Evolutionary conservation across 2,797 vertebrate genomes (phyloP).

Genomic region (Acridotheres tristis): DNA sequence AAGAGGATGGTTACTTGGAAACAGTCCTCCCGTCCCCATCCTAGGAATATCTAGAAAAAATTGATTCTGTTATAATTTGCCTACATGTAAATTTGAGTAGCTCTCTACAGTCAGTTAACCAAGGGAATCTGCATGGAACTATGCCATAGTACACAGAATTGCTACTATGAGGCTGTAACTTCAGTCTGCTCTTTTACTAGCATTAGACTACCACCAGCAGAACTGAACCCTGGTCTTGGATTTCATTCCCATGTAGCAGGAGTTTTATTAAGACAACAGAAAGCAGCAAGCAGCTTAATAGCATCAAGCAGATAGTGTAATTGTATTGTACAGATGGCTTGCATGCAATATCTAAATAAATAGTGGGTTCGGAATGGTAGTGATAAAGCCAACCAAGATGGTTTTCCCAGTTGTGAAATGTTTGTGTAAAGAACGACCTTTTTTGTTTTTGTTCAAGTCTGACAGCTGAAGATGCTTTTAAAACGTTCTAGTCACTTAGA

Average conservation of each 20-base stretch:
- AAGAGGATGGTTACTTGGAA: background rate
- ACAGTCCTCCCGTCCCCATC: background rate
- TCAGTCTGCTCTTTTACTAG: background rate
- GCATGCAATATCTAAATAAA: slow-evolving; percentile 77
- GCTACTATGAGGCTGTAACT: background rate
- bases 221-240: slow-evolving; percentile 13
- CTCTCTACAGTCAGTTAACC: background rate
- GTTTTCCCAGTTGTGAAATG: slow-evolving; percentile 77
- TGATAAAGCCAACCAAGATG: slow-evolving; percentile 73
- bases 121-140: background rate
- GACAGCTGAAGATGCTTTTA: slow-evolving; percentile 82
- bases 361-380: slow-evolving; percentile 68
- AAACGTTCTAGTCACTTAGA: slow-evolving; percentile 78
- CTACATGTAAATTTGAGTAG: background rate
- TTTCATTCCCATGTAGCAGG: slow-evolving; percentile 55
- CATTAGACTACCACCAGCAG: slow-evolving; percentile 4
- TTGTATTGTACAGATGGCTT: slow-evolving; percentile 68
- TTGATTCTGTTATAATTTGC: background rate
- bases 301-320: slow-evolving; percentile 58
- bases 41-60: background rate
- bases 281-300: slow-evolving; percentile 70
- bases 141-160: background rate
- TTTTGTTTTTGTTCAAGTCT: slow-evolving; percentile 74
- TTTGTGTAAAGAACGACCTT: slow-evolving; percentile 79
- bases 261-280: slow-evolving; percentile 67